Base-by-base conservation (phyloP, 2,797 vertebrate species). In the Leucoraja ocellata region DNA sequence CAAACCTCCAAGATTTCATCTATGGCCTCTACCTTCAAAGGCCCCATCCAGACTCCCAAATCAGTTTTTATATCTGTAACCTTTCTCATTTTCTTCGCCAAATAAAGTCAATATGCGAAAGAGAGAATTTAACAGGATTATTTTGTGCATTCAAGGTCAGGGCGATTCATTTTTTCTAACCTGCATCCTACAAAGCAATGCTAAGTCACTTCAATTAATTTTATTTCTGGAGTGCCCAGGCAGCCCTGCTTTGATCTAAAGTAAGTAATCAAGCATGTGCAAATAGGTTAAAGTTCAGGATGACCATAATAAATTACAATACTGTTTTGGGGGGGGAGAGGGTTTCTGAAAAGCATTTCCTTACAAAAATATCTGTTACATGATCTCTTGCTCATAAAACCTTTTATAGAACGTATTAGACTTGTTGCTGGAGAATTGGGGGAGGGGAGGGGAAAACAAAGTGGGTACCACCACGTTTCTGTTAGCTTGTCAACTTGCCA, bases 1-100 rank as follows among this genome's bases (percentile, higher is more conserved):
- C 94, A 78, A 36, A 84, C 94, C 93, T 95, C 94, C 95, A 94
- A 94, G 95, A 95, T 96, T 95, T 96, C 96, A 97, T 97, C 95
- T 95, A 94, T 61, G 36, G 77, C 93, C 73, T 65, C 88, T 4
- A 93, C 95, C 95, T 96, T 96, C 94, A 95, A 96, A 95, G 94
- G 93, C 94, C 91, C 93, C 68, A 71, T 93, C 83, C 11, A 80
- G 77, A 93, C 93, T 93, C 78, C 86, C 80, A 93, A 88, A 93
- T 93, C 79, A 90, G 54, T 78, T 74, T 79, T 83, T 93, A 93
- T 94, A 93, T 93, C 94, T 94, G 93, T 93, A 32, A 39, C 84
- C 73, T 71, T 93, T 90, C 84, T 63, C 71, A 74, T 94, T 2
- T 10, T 94, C 28, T 94, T n/a, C 78, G 93, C 81, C 71, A 76